Conservation (phyloP, 2,797 vertebrate species). For the Spheniscus humboldti region DNA sequence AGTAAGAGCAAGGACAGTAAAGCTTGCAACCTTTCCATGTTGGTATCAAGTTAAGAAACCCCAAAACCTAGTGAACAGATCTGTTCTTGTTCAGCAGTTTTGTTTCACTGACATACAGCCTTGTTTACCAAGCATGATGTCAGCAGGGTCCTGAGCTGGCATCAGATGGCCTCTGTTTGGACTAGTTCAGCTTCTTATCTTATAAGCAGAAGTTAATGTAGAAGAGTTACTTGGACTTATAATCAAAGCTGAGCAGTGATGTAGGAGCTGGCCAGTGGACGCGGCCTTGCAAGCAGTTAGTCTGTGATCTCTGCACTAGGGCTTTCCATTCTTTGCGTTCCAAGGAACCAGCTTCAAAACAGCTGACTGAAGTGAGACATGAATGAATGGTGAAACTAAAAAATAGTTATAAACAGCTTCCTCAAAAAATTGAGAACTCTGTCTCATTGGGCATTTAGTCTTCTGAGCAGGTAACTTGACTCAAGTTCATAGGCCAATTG, state of each 20-base stretch:
- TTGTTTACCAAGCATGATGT: background rate
- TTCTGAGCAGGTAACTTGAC: background rate
- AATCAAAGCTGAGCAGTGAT: background rate
- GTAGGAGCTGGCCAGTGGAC: background rate
- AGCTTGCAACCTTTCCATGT: background rate
- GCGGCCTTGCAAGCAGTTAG: background rate
- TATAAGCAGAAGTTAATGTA: background rate
- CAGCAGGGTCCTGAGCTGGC: background rate
- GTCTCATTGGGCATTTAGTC: background rate
- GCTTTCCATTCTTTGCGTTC: background rate
- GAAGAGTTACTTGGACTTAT: background rate
- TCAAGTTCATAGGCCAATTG: background rate
- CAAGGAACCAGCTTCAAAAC: background rate
- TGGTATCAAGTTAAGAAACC: background rate
- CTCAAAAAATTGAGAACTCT: background rate
- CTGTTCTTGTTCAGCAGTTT: background rate
- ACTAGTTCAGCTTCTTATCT: background rate
- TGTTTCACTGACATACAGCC: background rate
- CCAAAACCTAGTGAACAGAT: background rate
- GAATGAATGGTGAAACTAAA: background rate
- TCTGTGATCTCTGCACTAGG: background rate
- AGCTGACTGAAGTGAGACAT: background rate
- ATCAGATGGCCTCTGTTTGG: background rate
- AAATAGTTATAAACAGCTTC: background rate
- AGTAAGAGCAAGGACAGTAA: background rate